Evolutionary conservation across 2,797 vertebrate species (phyloP), one percentile per base, ranked within the genome.

Genomic region (Girardinus metallicus): DNA sequence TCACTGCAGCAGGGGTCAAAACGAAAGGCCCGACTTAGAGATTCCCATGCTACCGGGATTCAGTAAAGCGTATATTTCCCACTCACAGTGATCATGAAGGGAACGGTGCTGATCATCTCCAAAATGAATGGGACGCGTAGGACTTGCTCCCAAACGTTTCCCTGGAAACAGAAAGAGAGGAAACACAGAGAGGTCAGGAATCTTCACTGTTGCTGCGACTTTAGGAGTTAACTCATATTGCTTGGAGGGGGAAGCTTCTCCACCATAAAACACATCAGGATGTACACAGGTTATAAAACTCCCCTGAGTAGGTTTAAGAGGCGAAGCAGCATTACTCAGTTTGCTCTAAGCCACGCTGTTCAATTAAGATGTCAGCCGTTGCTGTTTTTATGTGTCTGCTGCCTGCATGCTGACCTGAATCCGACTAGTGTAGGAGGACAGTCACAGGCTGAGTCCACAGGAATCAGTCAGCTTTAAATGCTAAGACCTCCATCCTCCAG

Each of bases 51-150:
- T n/a, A 46, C 76, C 70, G 11, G 57, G 53, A 81, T 76, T 83
- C 78, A 55, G 70, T 53, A 70, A 85, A 5, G 77, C 79, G n/a
- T 75, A 76, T 84, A 73, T 44, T 12, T 39, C 86, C 76, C 72
- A 96, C 96, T 97, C 89, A 97, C 96, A 92, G 96, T 97, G 94
- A 97, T 95, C 90, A 96, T 96, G 88, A 97, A 97, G 72, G 96
- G 96, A 83, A 96, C 80, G 0, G 96, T 95, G 79, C 96, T 97
- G 93, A 97, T 96, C 96, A 97, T 96, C 91, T 97, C 96, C 91
- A 97, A 91, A 88, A 97, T 95, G 88, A 97, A 97, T 2, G 96
- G 95, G 77, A 97, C 94, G 68, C 96, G 95, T 75, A 97, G 90
- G 57, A 97, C 94, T 92, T 97, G 96, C 93, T 97, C 96, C 96